Evolutionary conservation across 2,888 invertebrate genomes (phyloP), one percentile per base, ranked within the genome.

Genomic region (Drosophila ezoana): DNA sequence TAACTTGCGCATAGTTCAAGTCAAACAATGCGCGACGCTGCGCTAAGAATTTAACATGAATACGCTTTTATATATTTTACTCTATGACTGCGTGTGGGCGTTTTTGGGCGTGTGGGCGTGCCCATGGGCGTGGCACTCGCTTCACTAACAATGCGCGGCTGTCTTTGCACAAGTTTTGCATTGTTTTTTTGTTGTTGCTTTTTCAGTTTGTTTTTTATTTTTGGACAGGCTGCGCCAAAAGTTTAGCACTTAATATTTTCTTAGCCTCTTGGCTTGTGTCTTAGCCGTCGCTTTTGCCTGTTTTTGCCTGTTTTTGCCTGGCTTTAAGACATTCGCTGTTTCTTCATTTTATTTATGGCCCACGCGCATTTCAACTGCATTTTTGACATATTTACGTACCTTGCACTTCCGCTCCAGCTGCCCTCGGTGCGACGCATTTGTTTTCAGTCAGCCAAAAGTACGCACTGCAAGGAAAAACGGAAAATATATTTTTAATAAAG

Each of bases 11-110:
- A 83, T 83, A 87, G 81, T 81, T 86, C 74, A 48, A 81, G 77
- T 79, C 79, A 77, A 83, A 83, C 83, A 83, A 87, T 86, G 87
- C 81, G 79, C 84, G 70, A 72, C 79, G 64, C 68, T 70, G 79
- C 65, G 72, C 76, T 52, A 69, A 83, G 69, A 79, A 81, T 87
- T 86, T 79, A 77, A 79, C 74, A 78, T 76, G 79, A 45, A 64
- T 77, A 35, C 68, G 67, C 76, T 79, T 65, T 73, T 63, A 76
- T 76, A 60, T 62, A 71, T 66, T 28, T 28, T 41, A 33, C 56
- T 49, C 33, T 59, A 53, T 64, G 54, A 57, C 16, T 41, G 40
- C 18, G 18, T 4, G 10, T 49, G 62, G 58, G 41, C 45, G 52
- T 53, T 1, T 6, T 1, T 23, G 6, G 49, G 51, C 51, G 52